Evolutionary conservation across 2,797 vertebrate genomes (phyloP), one percentile per base, ranked within the genome.

Genomic region (Coregonus ussuriensis): DNA sequence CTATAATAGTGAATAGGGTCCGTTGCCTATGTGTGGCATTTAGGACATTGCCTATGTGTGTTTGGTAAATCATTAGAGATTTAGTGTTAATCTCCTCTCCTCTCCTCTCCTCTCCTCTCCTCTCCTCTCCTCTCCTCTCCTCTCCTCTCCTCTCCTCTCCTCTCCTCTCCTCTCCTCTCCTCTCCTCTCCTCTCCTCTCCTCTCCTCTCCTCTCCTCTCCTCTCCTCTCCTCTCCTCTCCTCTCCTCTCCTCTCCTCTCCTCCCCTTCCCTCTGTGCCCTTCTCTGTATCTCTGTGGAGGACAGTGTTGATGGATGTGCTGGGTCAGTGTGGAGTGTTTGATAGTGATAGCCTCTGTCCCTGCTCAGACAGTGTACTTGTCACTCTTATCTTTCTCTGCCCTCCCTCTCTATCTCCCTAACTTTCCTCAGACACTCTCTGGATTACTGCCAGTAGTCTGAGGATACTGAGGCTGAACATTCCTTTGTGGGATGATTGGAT

Each of bases 271-370:
- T 21, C 25, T 5, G 7, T 47, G 9, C 33, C n/a, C 33, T 70
- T 74, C n/a, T 59, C 15, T 59, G 3, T 79, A 69, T 79, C 68
- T 71, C 69, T 74, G 21, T 53, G 68, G 62, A 11, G 75, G 74
- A 78, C 75, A 72, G 72, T n/a, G 62, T 79, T 93, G 91, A 92
- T 84, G 80, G 87, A 93, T 90, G 81, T 68, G 71, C 71, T 71
- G 79, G 86, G 84, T 88, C 85, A 82, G 88, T 82, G 79, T 78
- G 81, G 82, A 82, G 81, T 78, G 77, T 79, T 81, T 87, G 89
- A 88, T 88, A 89, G 84, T 86, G 87, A 91, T 87, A 87, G 85
- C 85, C 82, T 89, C 79, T 89, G 89, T 90, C 89, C 86, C 82
- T 54, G 75, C 72, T 88, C 81, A 80, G 76, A 88, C 82, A 88